Evolutionary conservation across 2,888 invertebrate genomes (phyloP).

Genomic region (Philhelius pedissequus): DNA sequence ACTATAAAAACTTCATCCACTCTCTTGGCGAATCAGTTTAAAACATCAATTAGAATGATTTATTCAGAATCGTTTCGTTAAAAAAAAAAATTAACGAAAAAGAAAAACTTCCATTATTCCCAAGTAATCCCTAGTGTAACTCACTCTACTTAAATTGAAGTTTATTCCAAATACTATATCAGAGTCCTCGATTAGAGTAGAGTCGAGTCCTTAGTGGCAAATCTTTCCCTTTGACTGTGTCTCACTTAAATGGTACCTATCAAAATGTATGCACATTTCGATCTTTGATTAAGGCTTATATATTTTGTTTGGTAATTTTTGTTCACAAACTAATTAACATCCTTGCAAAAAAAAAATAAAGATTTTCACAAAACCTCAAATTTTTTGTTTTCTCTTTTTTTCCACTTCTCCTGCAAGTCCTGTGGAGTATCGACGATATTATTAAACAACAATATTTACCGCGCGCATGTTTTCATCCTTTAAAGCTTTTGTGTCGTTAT

Average conservation of each 20-base stretch:
- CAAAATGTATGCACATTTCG: neutral
- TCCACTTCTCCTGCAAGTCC: neutral
- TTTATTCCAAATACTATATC: neutral
- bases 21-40: constrained; percentile 7
- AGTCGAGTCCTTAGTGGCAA: neutral
- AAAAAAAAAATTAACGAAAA: neutral
- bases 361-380: neutral
- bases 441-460: constrained; percentile 13
- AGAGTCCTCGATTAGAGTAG: too few relatives aligned
- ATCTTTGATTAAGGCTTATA: constrained; percentile 11
- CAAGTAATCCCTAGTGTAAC: neutral
- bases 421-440: constrained; percentile 1
- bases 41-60: constrained; percentile 57
- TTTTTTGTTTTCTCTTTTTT: neutral
- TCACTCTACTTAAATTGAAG: neutral
- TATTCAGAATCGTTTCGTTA: constrained; percentile 15
- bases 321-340: constrained; percentile 26
- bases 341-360: neutral
- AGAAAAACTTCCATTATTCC: neutral
- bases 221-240: neutral
- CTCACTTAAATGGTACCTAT: neutral
- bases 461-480: constrained; percentile 9
- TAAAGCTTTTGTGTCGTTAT: constrained; percentile 38
- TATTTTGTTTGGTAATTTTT: neutral
- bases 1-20: neutral